Evolutionary conservation across 2,888 invertebrate genomes (phyloP), one percentile per base, ranked within the genome.

Genomic region (Dysmachus trigonus): DNA sequence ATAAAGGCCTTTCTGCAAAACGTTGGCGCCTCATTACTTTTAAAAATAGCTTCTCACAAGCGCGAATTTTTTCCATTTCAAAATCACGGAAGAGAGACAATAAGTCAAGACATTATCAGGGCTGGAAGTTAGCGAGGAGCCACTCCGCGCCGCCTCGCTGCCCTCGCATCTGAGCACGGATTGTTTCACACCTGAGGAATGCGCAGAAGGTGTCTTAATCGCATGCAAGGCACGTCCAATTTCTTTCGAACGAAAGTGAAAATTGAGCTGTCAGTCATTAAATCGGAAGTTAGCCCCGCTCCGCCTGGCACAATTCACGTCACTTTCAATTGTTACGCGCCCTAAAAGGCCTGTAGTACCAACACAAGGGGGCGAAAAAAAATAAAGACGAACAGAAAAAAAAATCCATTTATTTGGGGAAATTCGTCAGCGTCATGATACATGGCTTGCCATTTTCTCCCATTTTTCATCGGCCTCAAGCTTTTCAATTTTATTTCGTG

Each of bases 251-350:
- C 47, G 82, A 82, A 82, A 82, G 82, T 71, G 82, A 82, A 82
- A 82, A 82, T 82, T 82, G 82, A 82, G 35, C 82, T 41, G 82
- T 82, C 62, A 62, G 22, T 82, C 82, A 82, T 30, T 31, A 62
- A 82, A 82, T 62, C 82, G 82, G 82, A 82, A 82, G 38, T 82
- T 71, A 30, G 71, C 62, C 1, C 62, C 18, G 27, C 2, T 0
- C 62, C 22, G n/a, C n/a, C n/a, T n/a, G 27, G 27, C 62, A 71
- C 82, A 82, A 79, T 79, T 27, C 30, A 51, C 47, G 79, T 79
- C 79, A 51, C 79, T 79, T 79, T 79, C 79, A 79, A 79, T 79
- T 79, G 51, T 47, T 62, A 10, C 10, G 62, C n/a, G 62, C 62
- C 62, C 62, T 62, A 62, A 62, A 62, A 62, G 62, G 62, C 27